phyloP scores from a whole-genome alignment of 1,140 invertebrate species.

The Drosophila repletoides region DNA sequence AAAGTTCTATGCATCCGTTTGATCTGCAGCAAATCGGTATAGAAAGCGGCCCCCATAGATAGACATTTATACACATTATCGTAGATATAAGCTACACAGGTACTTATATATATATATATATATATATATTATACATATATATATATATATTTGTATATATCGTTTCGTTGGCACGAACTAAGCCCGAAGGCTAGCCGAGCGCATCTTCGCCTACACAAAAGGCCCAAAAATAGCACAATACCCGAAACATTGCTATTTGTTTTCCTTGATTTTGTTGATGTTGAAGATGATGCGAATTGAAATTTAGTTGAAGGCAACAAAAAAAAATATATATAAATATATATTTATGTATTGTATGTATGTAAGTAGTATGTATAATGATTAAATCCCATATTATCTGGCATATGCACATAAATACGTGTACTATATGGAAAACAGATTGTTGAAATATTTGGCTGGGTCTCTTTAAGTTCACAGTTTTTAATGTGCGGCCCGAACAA shows the following conservation, averaged over 20 bases:
- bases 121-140: background rate
- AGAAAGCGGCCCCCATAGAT: slow-evolving; percentile 27
- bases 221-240: slow-evolving; percentile 63
- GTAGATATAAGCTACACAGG: slow-evolving; percentile 21
- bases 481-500: slow-evolving; percentile 14
- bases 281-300: slow-evolving; percentile 73
- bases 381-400: slow-evolving; percentile 8
- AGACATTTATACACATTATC: slow-evolving; percentile 20
- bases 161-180: slow-evolving; percentile 20
- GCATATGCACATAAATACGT: slow-evolving; percentile 22
- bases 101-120: slow-evolving; percentile 2
- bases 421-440: slow-evolving; percentile 42
- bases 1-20: slow-evolving; percentile 17
- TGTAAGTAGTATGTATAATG: background rate
- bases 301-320: slow-evolving; percentile 59
- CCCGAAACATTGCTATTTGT: slow-evolving; percentile 73
- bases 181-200: slow-evolving; percentile 63
- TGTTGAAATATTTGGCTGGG: slow-evolving; percentile 37
- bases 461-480: slow-evolving; percentile 41
- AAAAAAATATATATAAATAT: slow-evolving; percentile 1
- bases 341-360: background rate
- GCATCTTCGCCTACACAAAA: slow-evolving; percentile 65
- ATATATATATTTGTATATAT: background rate
- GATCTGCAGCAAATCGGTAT: background rate
- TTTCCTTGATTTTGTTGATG: slow-evolving; percentile 65